Base-by-base conservation (phyloP, 2,797 vertebrate genomes). In the Galagoides demidoff region DNA sequence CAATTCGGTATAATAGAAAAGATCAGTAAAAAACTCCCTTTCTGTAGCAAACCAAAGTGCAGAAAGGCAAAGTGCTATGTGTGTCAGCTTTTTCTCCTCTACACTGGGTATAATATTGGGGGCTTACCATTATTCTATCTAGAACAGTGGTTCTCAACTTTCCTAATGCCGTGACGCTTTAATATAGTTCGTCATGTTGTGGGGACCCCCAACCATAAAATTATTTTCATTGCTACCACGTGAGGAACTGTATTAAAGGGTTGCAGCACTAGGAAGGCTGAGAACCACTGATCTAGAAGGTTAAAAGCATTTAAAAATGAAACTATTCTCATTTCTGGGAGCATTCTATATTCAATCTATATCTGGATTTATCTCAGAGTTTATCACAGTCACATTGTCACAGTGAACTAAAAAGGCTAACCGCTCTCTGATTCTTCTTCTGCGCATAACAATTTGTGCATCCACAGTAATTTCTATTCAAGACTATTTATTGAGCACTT, bases 231-330 rank as follows among this genome's bases (percentile, higher is more conserved):
- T 16, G 14, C 49, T 14, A 52, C 49, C 16, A 49, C 49, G 5
- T 52, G 49, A 52, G 49, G 49, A 52, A 52, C 49, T 52, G 14
- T 52, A 52, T 52, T 16, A 52, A 52, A 52, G 49, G 49, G 49
- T 16, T 14, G 4, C 1, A 14, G 14, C 14, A 52, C 3, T 52
- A 52, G 49, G 49, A 52, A 52, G 49, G 49, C 16, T 52, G 49
- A 14, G 14, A 52, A 52, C 49, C 49, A 52, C 49, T 52, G 13
- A 52, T 52, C 49, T 16, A 52, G 49, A 52, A 9, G 63, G 12
- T 70, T 85, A 85, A 66, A 52, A 63, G 34, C 76, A 8, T 61
- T 77, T 77, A n/a, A 79, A 95, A 88, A 68, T 22, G 29, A 94
- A 94, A 82, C 2, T 12, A 20, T 61, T 85, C 45, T 71, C 3